Conservation (phyloP, 2,113 vertebrate species). For the Ploceus nigricollis region DNA sequence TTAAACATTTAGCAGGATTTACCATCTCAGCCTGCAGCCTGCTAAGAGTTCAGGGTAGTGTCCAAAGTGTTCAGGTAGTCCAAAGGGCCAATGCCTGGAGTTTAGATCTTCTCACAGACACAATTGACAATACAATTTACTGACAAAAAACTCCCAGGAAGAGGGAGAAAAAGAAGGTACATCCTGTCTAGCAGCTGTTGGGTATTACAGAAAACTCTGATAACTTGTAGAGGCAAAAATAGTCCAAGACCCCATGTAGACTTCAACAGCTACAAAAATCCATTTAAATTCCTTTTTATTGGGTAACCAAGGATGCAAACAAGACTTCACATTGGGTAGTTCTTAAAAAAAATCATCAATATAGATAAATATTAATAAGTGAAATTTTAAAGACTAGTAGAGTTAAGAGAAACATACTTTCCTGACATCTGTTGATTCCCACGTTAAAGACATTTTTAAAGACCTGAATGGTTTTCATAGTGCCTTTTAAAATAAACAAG, state of each 20-base stretch:
- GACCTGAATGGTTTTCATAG: not conserved
- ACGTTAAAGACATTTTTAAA: not conserved
- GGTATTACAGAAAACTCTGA: not conserved
- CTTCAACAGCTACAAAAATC: not conserved
- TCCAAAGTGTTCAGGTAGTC: not conserved
- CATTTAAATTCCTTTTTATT: not conserved
- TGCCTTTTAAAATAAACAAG: not conserved
- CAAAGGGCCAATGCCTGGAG: not conserved
- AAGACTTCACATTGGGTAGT: not conserved
- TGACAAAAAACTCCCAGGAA: not conserved
- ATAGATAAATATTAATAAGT: not conserved
- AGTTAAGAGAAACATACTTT: not conserved
- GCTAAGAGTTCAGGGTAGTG: not conserved
- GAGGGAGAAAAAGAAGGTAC: not conserved
- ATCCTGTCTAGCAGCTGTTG: not conserved
- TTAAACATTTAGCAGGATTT: not conserved
- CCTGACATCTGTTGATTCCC: not conserved
- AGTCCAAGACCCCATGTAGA: not conserved
- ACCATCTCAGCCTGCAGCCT: not conserved
- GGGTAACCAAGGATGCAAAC: not conserved
- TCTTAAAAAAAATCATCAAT: not conserved
- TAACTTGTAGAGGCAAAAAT: not conserved
- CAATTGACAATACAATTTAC: rapidly evolving
- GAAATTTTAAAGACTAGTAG: not conserved
- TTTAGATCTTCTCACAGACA: not conserved